Evolutionary conservation across 2,113 vertebrate genomes (phyloP).

Genomic region (Bubalus kerabau): DNA sequence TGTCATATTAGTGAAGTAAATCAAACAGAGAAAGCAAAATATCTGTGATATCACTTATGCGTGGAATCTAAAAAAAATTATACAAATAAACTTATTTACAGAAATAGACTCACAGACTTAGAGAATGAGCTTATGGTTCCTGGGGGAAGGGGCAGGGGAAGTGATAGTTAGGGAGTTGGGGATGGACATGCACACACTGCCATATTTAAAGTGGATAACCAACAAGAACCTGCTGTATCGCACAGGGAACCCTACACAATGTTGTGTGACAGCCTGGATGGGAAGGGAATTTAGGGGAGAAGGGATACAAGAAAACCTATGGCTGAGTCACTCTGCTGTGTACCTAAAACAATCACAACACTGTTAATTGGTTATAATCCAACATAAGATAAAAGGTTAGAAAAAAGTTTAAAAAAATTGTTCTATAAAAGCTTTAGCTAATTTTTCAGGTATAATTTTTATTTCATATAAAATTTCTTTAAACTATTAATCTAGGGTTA

Average conservation of each 20-base stretch:
- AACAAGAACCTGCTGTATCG: background rate
- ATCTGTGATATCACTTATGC: background rate
- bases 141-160: background rate
- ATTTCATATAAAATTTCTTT: background rate
- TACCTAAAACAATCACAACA: background rate
- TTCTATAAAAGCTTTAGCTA: background rate
- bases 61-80: background rate
- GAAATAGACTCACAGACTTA: background rate
- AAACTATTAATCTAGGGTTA: background rate
- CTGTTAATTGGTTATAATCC: background rate
- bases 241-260: background rate
- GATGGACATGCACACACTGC: background rate
- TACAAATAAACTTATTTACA: background rate
- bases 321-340: background rate
- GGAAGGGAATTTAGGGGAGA: background rate
- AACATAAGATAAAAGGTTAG: background rate
- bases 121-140: background rate
- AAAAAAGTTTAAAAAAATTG: background rate
- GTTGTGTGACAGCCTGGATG: background rate
- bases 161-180: background rate
- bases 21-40: background rate
- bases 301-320: background rate
- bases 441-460: background rate
- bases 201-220: background rate
- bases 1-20: background rate